A percentile compares a stretch with the other conserved stretches of the same genome.
These are phyloP conservation scores for Sialia sialis DNA, from an alignment of 2,113 vertebrate species.

Conservation along the genomic window DNA sequence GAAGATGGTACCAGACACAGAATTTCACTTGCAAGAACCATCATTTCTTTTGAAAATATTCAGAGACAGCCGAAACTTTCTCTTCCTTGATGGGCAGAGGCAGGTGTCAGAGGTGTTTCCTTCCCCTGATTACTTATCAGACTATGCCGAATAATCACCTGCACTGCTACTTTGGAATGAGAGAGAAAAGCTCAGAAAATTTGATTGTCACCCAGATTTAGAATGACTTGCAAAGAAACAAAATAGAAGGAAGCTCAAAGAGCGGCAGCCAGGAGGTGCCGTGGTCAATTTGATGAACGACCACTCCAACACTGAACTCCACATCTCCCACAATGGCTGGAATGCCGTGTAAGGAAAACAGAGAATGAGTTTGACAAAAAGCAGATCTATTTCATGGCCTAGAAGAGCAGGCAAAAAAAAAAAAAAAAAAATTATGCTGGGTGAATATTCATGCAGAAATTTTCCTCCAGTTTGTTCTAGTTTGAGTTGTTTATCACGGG, in stretches of 20 bases:
- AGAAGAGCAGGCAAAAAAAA: background rate
- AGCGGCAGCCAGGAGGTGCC: background rate
- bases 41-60: background rate
- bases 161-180: background rate
- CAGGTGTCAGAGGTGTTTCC: background rate
- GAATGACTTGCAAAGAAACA: background rate
- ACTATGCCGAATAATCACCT: background rate
- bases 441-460: conserved; percentile 13
- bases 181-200: background rate
- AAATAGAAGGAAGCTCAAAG: background rate
- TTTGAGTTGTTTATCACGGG: conserved; percentile 62
- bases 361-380: background rate
- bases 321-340: background rate
- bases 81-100: background rate
- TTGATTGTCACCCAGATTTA: background rate
- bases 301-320: background rate
- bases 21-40: background rate
- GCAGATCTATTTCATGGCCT: background rate
- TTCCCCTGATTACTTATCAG: background rate
- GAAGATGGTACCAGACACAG: background rate
- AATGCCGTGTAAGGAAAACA: background rate
- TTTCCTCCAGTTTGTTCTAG: background rate
- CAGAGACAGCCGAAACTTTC: background rate
- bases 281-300: background rate
- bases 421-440: background rate